Percentiles rank a stretch among this genome's conserved stretches.
phyloP scores from a whole-genome alignment of 2,113 vertebrate genomes.

The Trichomycterus rosablanca region DNA sequence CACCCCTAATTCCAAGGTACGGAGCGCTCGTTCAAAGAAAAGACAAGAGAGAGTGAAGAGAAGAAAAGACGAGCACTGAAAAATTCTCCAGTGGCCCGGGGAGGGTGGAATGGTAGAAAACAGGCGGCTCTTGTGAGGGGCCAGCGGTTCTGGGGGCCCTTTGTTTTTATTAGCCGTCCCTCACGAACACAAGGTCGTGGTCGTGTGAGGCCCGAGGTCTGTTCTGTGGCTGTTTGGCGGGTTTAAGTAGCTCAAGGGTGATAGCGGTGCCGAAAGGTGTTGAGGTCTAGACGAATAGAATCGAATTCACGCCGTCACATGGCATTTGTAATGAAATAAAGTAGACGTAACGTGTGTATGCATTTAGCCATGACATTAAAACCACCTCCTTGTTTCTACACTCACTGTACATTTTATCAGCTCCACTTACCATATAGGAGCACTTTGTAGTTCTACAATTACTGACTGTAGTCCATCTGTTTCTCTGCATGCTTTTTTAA shows the following conservation, averaged over 20 bases:
- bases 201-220: constrained; percentile 13
- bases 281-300: too few relatives aligned
- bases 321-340: too few relatives aligned
- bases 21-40: constrained; percentile 25
- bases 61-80: constrained; percentile 5
- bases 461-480: too few relatives aligned
- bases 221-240: constrained; percentile 5
- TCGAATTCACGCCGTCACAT: too few relatives aligned
- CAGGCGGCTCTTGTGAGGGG: constrained; percentile 34
- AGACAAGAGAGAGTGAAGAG: constrained; percentile 17
- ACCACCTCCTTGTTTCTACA: too few relatives aligned
- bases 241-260: not conserved
- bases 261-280: constrained; percentile 7
- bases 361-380: too few relatives aligned
- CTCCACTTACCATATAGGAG: too few relatives aligned
- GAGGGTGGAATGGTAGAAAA: constrained; percentile 5
- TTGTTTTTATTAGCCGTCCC: constrained; percentile 44
- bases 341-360: too few relatives aligned
- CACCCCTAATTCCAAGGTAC: constrained; percentile 16
- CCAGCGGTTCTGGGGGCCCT: constrained; percentile 20
- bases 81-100: not conserved
- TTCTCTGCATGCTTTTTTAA: too few relatives aligned
- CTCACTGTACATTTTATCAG: too few relatives aligned
- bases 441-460: too few relatives aligned
- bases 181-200: constrained; percentile 35